These are phyloP conservation scores for Quadriops clusia DNA, from an alignment of 2,888 invertebrate species.

Conservation along the genomic window DNA sequence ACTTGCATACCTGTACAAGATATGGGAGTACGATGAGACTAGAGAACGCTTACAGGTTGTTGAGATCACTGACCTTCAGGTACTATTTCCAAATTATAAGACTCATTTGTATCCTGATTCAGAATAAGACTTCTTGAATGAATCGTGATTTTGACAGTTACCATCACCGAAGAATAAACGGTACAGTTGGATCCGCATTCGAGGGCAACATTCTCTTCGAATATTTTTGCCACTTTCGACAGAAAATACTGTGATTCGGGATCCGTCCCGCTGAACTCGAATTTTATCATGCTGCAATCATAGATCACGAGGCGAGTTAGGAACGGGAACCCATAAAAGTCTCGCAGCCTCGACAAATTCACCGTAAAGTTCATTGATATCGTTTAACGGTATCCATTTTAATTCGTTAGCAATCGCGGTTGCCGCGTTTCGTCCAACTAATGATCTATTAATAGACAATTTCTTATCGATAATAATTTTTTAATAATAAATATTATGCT, in stretches of 20 bases:
- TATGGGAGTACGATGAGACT: neutral
- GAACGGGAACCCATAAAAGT: too few relatives aligned
- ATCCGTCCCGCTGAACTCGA: neutral
- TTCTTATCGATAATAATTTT: too few relatives aligned
- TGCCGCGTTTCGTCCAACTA: too few relatives aligned
- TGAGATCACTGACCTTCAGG: conserved; percentile 10
- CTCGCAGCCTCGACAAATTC: too few relatives aligned
- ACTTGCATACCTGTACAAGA: conserved; percentile 36
- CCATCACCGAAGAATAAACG: conserved; percentile 19
- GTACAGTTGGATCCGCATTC: conserved; percentile 45
- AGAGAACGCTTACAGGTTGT: too few relatives aligned
- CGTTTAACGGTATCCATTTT: too few relatives aligned
- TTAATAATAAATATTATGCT: too few relatives aligned
- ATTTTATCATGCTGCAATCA: too few relatives aligned
- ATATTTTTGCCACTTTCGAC: conserved; percentile 30
- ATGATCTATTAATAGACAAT: too few relatives aligned
- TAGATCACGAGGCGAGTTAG: too few relatives aligned
- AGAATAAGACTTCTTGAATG: conserved; percentile 39
- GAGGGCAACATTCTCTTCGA: conserved; percentile 43
- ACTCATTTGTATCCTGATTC: conserved; percentile 58
- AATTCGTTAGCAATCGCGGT: too few relatives aligned
- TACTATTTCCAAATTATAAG: conserved; percentile 38
- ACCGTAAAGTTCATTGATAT: too few relatives aligned
- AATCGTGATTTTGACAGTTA: conserved; percentile 45
- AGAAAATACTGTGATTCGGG: neutral